Base-by-base conservation (phyloP, 1,140 invertebrate species). In the Pseudomyrmex cubaensis region DNA sequence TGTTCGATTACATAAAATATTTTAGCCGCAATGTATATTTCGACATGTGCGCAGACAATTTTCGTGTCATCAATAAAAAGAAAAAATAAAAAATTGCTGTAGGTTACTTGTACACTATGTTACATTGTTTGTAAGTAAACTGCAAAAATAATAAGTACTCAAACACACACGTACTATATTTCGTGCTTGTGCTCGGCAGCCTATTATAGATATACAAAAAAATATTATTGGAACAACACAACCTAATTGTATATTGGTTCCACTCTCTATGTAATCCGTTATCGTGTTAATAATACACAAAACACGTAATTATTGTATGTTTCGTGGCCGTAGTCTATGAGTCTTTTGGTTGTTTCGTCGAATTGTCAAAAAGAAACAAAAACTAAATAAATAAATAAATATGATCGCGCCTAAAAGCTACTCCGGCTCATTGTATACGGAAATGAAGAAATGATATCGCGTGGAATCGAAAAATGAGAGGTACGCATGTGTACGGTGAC, bases 361-460 rank as follows among this genome's bases (percentile, higher is more conserved):
- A 88, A 89, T 84, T 87, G 90, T 92, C 90, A 91, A 90, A 90
- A 90, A 90, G 88, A 89, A 35, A 35, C 35, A 35, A 35, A 88
- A 90, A 25, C 25, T 3, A 25, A 25, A 25, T 25, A 25, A 25
- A 25, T 25, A 25, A 25, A 25, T 25, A 25, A 25, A 86, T 91
- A 91, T 92, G 93, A 93, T 94, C 88, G 89, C 89, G 89, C 89
- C 85, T 86, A 70, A 87, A 35, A 87, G 73, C 86, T 87, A 90
- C 82, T 90, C 89, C 89, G 88, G 91, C 90, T 92, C 85, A 92
- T 88, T 82, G 92, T 93, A 92, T 93, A 93, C 92, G 93, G 89
- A 90, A 76, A 84, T 25, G 52, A 86, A 63, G 50, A 62, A 69
- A 10, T 17, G n/a, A 80, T 80, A 83, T 86, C 75, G 35, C 35